Base-by-base conservation (phyloP, 2,113 vertebrate species). In the Sinocyclocheilus maitianheensis region DNA sequence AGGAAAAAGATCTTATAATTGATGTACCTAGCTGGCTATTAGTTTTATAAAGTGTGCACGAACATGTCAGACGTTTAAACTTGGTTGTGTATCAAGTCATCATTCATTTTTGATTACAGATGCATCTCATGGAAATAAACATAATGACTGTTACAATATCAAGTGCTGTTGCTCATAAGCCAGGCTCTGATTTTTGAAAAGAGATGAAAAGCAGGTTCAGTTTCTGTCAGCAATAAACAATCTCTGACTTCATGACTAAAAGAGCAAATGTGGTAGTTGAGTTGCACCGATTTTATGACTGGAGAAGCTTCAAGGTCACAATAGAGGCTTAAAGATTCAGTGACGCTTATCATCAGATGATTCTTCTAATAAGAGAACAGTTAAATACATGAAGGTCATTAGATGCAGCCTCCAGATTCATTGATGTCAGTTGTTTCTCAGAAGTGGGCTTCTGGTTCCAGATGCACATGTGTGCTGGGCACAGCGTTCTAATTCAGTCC, bases 161-260 rank as follows among this genome's bases (percentile, higher is more conserved):
- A 43, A 22, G 76, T 60, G 48, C 46, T 26, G 37, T 53, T 85
- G 76, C 63, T 79, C 30, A n/a, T 26, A 71, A 18, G 48, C 48
- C 34, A 58, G 63, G 76, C 46, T 65, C 37, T 55, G 76, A 43
- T 75, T 74, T 53, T 84, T 75, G 16, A 75, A 60, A 60, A 75
- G 51, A 84, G 53, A 85, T 18, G n/a, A 80, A 69, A 55, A 51
- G 76, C 84, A 85, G 63, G 76, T 69, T 37, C 2, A 12, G 24
- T 18, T 77, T 67, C 62, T 78, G 75, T 53, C 84, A 71, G 84
- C 62, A 18, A 60, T 84, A 53, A 85, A 85, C 48, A 67, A 85
- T 78, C 62, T 84, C 24, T 79, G 48, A 13, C 84, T 72, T 71
- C 53, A 69, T 60, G 76, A 85, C n/a, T 43, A 10, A 53, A 53